Evolutionary conservation across 2,888 invertebrate genomes (phyloP), one percentile per base, ranked within the genome.

Genomic region (Drosophila diplacantha): DNA sequence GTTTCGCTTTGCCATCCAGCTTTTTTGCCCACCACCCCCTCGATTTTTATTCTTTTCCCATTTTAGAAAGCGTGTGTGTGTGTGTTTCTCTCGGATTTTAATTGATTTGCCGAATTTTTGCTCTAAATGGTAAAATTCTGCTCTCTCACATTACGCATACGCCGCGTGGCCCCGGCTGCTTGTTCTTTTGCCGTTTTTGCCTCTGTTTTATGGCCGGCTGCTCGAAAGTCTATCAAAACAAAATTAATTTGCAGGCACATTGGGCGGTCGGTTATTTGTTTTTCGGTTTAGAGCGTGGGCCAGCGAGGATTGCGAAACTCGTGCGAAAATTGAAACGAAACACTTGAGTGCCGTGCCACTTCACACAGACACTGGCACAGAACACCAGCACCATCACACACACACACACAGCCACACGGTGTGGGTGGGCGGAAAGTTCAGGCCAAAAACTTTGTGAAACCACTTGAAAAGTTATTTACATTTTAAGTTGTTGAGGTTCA

Each of bases 401-500:
- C 5, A 26, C 31, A 31, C 11, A 49, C 60, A 69, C 49, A 60
- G 57, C 54, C 49, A 18, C 38, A 41, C 31, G 37, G 35, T 31
- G 55, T 26, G 46, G 54, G 37, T 20, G 47, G n/a, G 54, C n/a
- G 44, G 47, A 66, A 74, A 78, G 72, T 78, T 78, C 67, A 64
- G 80, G 71, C 72, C 76, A 70, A 83, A 83, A 80, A 80, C 76
- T 80, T 80, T 83, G 60, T 65, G 80, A 80, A 80, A 80, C 83
- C 82, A 83, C 82, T 80, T 80, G 79, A 80, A 80, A 80, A 80
- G 79, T 80, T 80, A 80, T 80, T 80, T 83, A 80, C 79, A 80
- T 80, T 80, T 80, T 80, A 80, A 83, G 79, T 80, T 80, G 79
- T 83, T 80, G 83, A 83, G 83, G 84, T 80, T 80, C 79, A 83